Evolutionary conservation across 2,113 vertebrate species (phyloP), one percentile per base, ranked within the genome.

Genomic region (Perca flavescens): DNA sequence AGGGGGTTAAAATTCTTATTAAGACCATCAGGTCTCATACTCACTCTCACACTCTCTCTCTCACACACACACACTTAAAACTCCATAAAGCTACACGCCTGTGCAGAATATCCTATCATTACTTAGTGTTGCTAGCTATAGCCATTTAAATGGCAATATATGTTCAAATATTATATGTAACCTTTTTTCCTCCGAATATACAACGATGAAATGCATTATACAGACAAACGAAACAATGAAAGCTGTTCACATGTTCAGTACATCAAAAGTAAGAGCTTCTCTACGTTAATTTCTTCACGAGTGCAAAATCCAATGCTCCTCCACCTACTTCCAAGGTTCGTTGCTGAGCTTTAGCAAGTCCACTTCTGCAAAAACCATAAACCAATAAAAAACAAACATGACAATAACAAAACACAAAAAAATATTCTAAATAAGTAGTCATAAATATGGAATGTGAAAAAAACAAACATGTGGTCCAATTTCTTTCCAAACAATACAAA

Each of bases 291-390:
- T 96, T 96, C 92, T 94, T 96, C 97, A 98, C 96, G 96, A 98
- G 97, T 99, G 98, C 98, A 99, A 99, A 92, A 97, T 97, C 95
- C 96, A 96, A 96, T 96, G 97, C 95, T 97, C 96, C 96, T 97
- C 96, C 95, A 98, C 79, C 96, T 96, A 96, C 95, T 94, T 96
- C 95, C 92, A 93, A 96, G 96, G 95, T 96, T 96, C 95, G 85
- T 92, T 91, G 91, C 92, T 93, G 90, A 92, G 89, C 92, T 92
- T 84, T 85, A 88, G 86, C 92, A 93, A 94, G 93, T 93, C 93
- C 94, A 94, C 94, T 80, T 94, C 89, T 89, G 82, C 91, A 92
- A 82, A 93, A 91, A 90, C 77, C 88, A 87, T 81, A 83, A 90
- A 89, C 79, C 78, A 79, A 83, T 91, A 43, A 34, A 74, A 86